Conservation (phyloP, 30 jellyfish, hydroid and myxozoan species). For the Rhopilema esculentum region DNA sequence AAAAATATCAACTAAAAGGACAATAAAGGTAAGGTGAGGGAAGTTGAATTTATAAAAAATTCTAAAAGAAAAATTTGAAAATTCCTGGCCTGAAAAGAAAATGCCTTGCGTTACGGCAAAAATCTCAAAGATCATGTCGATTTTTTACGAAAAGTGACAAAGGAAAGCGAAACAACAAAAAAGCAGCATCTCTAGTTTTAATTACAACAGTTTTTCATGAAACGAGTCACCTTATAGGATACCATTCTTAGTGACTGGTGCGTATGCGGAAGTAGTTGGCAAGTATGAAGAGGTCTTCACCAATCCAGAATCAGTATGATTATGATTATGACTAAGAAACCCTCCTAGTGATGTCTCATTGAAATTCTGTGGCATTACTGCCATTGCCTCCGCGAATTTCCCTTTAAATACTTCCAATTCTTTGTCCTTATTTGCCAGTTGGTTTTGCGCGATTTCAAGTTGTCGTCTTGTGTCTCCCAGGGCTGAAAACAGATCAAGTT, state of each 20-base stretch:
- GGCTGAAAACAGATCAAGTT: slow-evolving; percentile 96
- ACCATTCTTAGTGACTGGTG: slow-evolving; percentile 75
- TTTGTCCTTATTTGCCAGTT: slow-evolving; percentile 76
- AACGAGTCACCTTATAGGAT: slow-evolving; percentile 28
- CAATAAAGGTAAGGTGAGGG: no score
- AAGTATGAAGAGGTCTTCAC: slow-evolving; percentile 58
- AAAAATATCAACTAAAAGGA: no score
- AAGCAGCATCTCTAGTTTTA: no score
- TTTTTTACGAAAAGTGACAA: neutral
- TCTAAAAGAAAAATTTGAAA: no score
- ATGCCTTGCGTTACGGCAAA: neutral
- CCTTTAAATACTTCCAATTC: slow-evolving; percentile 89
- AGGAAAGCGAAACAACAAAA: neutral
- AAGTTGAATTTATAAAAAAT: no score
- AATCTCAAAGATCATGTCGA: neutral
- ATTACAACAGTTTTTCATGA: no score
- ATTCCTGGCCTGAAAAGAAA: neutral
- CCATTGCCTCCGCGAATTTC: slow-evolving; percentile 99
- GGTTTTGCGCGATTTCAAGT: slow-evolving; percentile 91
- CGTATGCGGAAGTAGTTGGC: slow-evolving; percentile 76
- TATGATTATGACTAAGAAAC: slow-evolving; percentile 57
- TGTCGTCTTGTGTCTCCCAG: slow-evolving; percentile 99
- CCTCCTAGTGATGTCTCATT: slow-evolving; percentile 80
- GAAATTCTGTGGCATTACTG: slow-evolving; percentile 98
- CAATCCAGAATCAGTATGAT: slow-evolving; percentile 50